Evolutionary conservation across 2,113 vertebrate genomes (phyloP), one percentile per base, ranked within the genome.

Genomic region (Paramisgurnus dabryanus): DNA sequence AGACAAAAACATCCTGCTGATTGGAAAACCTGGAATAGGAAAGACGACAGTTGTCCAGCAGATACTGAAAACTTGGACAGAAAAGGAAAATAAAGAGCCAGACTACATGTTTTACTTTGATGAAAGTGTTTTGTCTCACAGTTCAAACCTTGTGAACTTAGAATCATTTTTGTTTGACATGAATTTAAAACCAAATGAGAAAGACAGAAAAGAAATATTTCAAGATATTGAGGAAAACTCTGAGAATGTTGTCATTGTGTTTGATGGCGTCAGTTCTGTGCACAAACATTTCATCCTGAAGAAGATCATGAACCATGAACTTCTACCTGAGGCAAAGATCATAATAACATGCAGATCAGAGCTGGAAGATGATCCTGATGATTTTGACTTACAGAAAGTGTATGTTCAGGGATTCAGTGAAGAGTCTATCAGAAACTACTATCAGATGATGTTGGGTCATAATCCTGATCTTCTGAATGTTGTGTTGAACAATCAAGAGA

Each of bases 11-110:
- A 78, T 87, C 49, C 81, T 87, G 22, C 55, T 87, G 15, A 13
- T 78, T 18, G 86, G 86, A 7, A 87, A 85, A 76, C 83, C 86
- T 68, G 86, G 86, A 50, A 85, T 87, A 34, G 86, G 86, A 53
- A 87, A 87, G 64, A 87, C 83, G 40, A 27, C 79, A 53, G 17
- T 60, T 6, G 53, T 67, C 40, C 79, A 18, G 55, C 66, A 83
- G 79, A 73, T 83, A 40, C 13, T 87, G 61, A 79, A 15, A 12
- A 45, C 75, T 15, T 87, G 86, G 86, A 39, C 67, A 63, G 57
- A 78, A 9, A 81, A 55, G 65, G 45, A 73, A 10, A 6, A 49
- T 7, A 27, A 9, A 57, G 8, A 41, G 18, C 66, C 69, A 5
- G 43, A 79, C 71, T 86, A 84, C 67, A 70, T 84, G 82, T 86